A percentile compares a stretch with the other conserved stretches of the same genome.
Evolutionary conservation across 2,113 vertebrate species (phyloP).

Genomic region (Saguinus imperator): DNA sequence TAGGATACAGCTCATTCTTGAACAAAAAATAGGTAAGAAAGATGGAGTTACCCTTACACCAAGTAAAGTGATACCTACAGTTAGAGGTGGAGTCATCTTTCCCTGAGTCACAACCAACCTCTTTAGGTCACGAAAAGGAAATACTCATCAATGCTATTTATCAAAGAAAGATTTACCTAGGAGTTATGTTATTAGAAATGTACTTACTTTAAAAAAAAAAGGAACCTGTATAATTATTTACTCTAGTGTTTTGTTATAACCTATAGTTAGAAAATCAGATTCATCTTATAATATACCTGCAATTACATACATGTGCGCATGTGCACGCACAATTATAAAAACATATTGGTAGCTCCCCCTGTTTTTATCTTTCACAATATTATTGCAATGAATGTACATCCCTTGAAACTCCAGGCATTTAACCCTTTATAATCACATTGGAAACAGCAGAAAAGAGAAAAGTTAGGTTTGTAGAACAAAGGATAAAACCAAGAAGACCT

Average conservation of each 20-base stretch:
- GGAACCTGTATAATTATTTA: neutral
- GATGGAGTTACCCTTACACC: neutral
- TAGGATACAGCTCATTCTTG: neutral
- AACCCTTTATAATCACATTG: slow-evolving; percentile 38
- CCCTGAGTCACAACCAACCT: neutral
- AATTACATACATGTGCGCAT: neutral
- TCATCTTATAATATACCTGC: neutral
- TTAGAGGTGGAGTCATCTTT: neutral
- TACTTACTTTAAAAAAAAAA: neutral
- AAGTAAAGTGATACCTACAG: neutral
- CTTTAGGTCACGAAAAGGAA: neutral
- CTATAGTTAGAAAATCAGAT: neutral
- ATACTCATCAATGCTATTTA: neutral
- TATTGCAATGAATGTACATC: neutral
- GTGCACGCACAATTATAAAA: neutral
- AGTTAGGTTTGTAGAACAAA: slow-evolving; percentile 41
- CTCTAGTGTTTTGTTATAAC: neutral
- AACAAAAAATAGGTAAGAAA: neutral
- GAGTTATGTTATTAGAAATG: neutral
- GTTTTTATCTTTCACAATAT: slow-evolving; percentile 22
- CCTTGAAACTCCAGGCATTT: neutral
- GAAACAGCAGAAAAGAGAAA: slow-evolving; percentile 52
- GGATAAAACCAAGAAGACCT: slow-evolving; percentile 54
- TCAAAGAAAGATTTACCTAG: neutral
- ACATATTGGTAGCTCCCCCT: neutral